Base-by-base conservation (phyloP, 1,140 invertebrate genomes). In the Rhagoletis zephyria region DNA sequence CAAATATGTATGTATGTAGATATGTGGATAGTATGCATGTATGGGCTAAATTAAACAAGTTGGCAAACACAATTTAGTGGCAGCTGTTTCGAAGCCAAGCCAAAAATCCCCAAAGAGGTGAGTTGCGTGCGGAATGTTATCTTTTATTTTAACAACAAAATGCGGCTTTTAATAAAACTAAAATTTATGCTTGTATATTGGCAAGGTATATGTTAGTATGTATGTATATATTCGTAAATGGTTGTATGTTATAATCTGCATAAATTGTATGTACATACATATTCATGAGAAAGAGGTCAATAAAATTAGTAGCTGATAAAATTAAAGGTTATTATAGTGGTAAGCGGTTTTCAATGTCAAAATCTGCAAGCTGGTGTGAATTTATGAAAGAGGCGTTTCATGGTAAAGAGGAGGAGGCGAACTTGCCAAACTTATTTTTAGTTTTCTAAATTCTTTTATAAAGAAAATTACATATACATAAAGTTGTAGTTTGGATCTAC, bases 301-400 rank as follows among this genome's bases (percentile, higher is more conserved):
- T 56, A 56, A 81, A 10, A 56, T 45, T 14, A n/a, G 74, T 16
- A 56, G 48, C 74, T 81, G 74, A 59, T 81, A 59, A 56, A 81
- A 81, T 59, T 30, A 10, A 81, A 81, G 6, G 48, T 56, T 30
- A 56, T 48, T 16, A n/a, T 77, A 10, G 14, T 30, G 16, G 48
- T 77, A 81, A 81, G 48, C 48, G 48, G 48, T 19, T 81, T 81
- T 81, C n/a, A 81, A 81, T 81, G 74, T 19, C 74, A 81, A 81
- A 56, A 51, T 10, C 5, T 12, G 14, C 10, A 56, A 10, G 2
- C 5, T 56, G 51, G 5, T 5, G 51, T 10, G 51, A n/a, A n/a
- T n/a, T n/a, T n/a, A n/a, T n/a, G n/a, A n/a, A n/a, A n/a, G n/a
- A 56, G 51, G 51, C 10, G 51, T 56, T 30, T 30, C 30, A 30